Conservation (phyloP, 2,113 vertebrate genomes). For the Etia nguti region DNA sequence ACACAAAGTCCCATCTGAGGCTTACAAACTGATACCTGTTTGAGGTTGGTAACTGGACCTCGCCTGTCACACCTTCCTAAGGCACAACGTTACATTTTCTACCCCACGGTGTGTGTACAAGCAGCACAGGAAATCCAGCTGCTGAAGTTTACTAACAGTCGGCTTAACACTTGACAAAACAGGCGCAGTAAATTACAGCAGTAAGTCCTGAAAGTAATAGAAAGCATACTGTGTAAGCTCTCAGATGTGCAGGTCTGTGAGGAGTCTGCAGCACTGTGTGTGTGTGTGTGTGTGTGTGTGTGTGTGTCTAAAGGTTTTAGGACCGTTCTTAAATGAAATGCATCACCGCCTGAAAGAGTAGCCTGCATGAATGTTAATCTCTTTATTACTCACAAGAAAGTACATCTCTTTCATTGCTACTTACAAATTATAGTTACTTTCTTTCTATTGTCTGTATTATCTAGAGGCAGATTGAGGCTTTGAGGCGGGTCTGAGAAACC, state of each 20-base stretch:
- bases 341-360: neutral
- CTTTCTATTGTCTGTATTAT: neutral
- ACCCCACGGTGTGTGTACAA: neutral
- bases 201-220: neutral
- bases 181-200: neutral
- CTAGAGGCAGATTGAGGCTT: neutral
- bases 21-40: neutral
- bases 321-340: neutral
- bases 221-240: neutral
- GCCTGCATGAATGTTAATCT: neutral
- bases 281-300: neutral
- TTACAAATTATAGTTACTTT: neutral
- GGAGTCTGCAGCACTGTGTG: neutral
- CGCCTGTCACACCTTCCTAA: neutral
- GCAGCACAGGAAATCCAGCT: neutral
- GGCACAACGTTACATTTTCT: neutral
- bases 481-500: neutral
- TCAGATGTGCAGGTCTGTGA: neutral
- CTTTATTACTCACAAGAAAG: neutral
- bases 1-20: neutral
- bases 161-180: neutral
- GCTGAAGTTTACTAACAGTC: neutral
- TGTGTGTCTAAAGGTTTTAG: conserved; percentile 19
- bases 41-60: neutral
- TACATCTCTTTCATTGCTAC: neutral